Evolutionary conservation across 2,113 vertebrate species (phyloP), one percentile per base, ranked within the genome.

Genomic region (Pardalotus punctatus): DNA sequence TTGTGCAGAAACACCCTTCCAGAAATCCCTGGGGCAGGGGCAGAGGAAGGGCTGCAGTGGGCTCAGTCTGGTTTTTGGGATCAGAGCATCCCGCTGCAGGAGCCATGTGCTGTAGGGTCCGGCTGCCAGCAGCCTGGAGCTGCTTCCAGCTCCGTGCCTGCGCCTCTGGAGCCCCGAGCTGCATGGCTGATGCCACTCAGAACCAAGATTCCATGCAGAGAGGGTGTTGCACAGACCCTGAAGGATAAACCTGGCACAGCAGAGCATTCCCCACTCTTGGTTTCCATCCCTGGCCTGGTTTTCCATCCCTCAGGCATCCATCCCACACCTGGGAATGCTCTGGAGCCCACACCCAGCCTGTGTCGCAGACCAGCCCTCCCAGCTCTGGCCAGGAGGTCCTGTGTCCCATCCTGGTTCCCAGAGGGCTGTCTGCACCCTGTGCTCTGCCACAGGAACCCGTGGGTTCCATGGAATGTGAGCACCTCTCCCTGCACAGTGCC

Each of bases 361-460:
- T 47, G 29, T 22, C 24, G 65, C 36, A 22, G 47, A 28, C 28
- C 33, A 23, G 15, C 36, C 38, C 40, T 29, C 11, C 12, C 40
- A 81, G 62, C 58, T 81, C 48, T 43, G 38, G 3, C 14, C 54
- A 81, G 73, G 45, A 70, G 25, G 4, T 10, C 19, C n/a, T 43
- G n/a, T 7, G 14, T 60, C 40, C 62, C 35, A 27, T 4, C 23
- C 50, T 29, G 18, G 7, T 21, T 47, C 61, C 36, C 82, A 51
- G 15, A 33, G 38, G 18, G 29, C 17, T 58, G n/a, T n/a, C 9
- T 24, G 17, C 17, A 4, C 22, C 4, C 43, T 29, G 8, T 35
- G 19, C 11, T 66, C 9, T 65, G 23, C 35, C 27, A 12, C 0
- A 0, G 66, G n/a, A 80, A 2, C 13, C 25, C 8, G 9, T 6